A percentile compares a stretch with the other conserved stretches of the same genome.
phyloP scores from a whole-genome alignment of 2,888 invertebrate genomes.

The Augochlorella aurata region DNA sequence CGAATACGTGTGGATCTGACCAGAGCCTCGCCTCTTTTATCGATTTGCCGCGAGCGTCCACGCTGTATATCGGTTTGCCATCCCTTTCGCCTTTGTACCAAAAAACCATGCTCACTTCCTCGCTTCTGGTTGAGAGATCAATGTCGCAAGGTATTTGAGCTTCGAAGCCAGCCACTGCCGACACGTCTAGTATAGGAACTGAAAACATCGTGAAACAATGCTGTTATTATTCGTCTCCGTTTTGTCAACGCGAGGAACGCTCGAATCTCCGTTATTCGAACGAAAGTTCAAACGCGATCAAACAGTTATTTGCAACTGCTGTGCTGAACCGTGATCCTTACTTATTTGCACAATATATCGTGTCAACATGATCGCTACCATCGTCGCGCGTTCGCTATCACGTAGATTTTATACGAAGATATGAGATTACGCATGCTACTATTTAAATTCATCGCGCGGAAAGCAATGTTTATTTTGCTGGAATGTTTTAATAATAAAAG shows the following conservation, averaged over 20 bases:
- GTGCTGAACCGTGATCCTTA: no score
- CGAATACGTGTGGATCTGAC: conserved; percentile 82
- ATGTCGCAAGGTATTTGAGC: conserved; percentile 94
- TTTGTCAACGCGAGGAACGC: no score
- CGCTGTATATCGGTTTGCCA: conserved; percentile 93
- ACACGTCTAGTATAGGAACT: conserved; percentile 87
- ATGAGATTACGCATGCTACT: no score
- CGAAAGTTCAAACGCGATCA: background rate
- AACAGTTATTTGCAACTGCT: no score
- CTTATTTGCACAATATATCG: no score
- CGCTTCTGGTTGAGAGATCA: conserved; percentile 89
- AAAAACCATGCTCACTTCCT: conserved; percentile 93
- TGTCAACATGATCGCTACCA: no score
- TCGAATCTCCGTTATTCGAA: background rate
- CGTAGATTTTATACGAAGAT: no score
- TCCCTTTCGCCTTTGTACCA: conserved; percentile 92
- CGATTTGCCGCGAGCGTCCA: conserved; percentile 82
- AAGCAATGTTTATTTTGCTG: no score
- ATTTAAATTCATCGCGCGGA: no score
- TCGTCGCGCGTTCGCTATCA: no score
- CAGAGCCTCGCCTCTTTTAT: conserved; percentile 81
- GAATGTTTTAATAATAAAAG: no score
- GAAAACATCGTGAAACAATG: conserved; percentile 59
- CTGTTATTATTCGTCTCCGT: conserved; percentile 3
- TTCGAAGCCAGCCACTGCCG: conserved; percentile 91